Percentiles rank a stretch among this genome's conserved stretches.
Evolutionary conservation across 1,140 invertebrate genomes (phyloP).

Genomic region (Limonius californicus): DNA sequence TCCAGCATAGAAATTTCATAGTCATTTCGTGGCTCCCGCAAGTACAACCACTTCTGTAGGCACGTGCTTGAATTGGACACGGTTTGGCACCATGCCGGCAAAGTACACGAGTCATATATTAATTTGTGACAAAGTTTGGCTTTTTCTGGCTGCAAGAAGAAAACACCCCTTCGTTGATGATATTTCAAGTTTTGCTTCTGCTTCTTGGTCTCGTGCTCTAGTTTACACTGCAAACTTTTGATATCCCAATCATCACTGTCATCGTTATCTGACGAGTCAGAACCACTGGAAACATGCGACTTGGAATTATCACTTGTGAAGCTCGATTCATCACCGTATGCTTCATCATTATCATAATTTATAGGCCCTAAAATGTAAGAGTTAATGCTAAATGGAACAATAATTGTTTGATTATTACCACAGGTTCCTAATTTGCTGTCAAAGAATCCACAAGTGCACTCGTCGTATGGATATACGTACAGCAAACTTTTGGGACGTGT

Average conservation of each 20-base stretch:
- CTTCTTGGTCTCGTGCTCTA: not conserved
- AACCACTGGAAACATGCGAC: too few relatives aligned
- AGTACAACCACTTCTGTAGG: not conserved
- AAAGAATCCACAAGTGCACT: slow-evolving; percentile 31
- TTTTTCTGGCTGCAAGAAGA: not conserved
- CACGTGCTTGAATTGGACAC: not conserved
- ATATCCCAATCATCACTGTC: too few relatives aligned
- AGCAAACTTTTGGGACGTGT: slow-evolving; percentile 26
- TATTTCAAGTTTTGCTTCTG: not conserved
- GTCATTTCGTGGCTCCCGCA: slow-evolving; percentile 11
- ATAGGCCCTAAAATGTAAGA: too few relatives aligned
- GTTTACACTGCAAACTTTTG: not conserved
- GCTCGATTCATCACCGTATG: too few relatives aligned
- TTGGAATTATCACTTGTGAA: too few relatives aligned
- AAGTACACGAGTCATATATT: too few relatives aligned
- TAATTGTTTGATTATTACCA: too few relatives aligned
- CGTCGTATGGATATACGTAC: slow-evolving; percentile 34
- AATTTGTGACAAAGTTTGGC: not conserved
- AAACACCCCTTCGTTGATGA: not conserved
- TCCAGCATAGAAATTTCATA: slow-evolving; percentile 20
- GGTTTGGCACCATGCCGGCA: not conserved
- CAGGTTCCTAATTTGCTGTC: too few relatives aligned
- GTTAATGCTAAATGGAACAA: too few relatives aligned
- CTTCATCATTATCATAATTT: too few relatives aligned
- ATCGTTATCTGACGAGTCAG: too few relatives aligned